Evolutionary conservation across 2,113 vertebrate species (phyloP), one percentile per base, ranked within the genome.

Genomic region (Theropithecus gelada): DNA sequence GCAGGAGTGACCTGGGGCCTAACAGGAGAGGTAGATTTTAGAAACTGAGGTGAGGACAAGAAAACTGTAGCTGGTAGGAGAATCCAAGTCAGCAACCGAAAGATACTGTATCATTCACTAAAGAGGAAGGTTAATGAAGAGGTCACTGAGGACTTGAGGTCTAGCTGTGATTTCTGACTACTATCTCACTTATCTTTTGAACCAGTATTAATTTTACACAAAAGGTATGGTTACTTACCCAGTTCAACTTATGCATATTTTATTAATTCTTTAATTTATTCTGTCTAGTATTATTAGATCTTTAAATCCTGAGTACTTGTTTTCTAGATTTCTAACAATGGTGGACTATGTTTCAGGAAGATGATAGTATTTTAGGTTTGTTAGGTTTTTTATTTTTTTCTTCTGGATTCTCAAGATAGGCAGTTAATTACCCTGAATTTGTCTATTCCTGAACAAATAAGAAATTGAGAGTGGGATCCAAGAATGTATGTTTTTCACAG

Each of bases 251-350:
- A 66, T 50, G 72, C 2, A 22, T 68, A 73, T 61, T 82, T 30
- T 91, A 35, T 68, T 96, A 88, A 68, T 88, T 97, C 23, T 68
- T 88, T 57, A 73, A 35, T 82, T 94, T 92, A 45, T 79, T 75
- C 23, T 72, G 1, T 76, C 22, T 93, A 55, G 13, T 79, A 59
- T 86, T 55, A 57, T 90, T 68, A 40, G 43, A 61, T 68, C 30
- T 83, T 97, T 82, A 95, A 82, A 91, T 96, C 66, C 13, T 59
- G 30, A 93, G 6, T 88, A 79, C 3, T 73, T 57, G 32, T 73
- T 88, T 85, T 93, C 61, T 57, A 79, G 27, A 27, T 86, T 95
- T 95, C 38, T 90, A 35, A 78, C 30, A 45, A 10, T 79, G 17
- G 6, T 80, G 22, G 18, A 79, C 23, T 96, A 2, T 52, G 8